These are phyloP conservation scores for Campoplex capitator DNA, from an alignment of 2,888 invertebrate genomes.

Conservation along the genomic window DNA sequence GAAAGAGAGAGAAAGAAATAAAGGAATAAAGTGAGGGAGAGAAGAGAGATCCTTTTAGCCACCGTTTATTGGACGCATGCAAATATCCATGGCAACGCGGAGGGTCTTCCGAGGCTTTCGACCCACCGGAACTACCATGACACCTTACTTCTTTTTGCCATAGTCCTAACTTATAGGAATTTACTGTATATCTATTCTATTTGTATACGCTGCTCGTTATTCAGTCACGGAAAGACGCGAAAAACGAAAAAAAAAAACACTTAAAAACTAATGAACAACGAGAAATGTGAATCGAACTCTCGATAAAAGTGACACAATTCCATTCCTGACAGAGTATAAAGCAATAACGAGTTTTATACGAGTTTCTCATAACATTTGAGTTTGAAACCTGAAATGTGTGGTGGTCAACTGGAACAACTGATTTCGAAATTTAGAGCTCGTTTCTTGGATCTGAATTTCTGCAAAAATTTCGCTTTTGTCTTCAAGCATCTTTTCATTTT, in stretches of 20 bases:
- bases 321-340: too few species aligned
- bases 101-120: constrained; percentile 33
- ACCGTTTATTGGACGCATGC: constrained; percentile 85
- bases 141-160: constrained; percentile 43
- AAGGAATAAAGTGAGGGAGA: constrained; percentile 8
- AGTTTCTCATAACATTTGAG: too few species aligned
- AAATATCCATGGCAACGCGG: constrained; percentile 84
- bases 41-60: constrained; percentile 81
- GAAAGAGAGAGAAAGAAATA: constrained; percentile 62
- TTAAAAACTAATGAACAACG: neutral
- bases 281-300: neutral
- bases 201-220: neutral
- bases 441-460: too few species aligned
- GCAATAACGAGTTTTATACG: too few species aligned
- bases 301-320: neutral
- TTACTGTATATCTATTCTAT: neutral
- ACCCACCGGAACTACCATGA: constrained; percentile 47
- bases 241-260: neutral
- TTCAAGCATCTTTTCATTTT: too few species aligned
- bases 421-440: too few species aligned
- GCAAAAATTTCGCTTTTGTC: too few species aligned
- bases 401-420: too few species aligned
- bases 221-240: neutral
- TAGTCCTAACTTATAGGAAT: neutral
- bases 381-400: too few species aligned